A percentile compares a stretch with the other conserved stretches of the same genome.
Conservation (phyloP, 2,888 invertebrate species). For the Cataglyphis cursor region DNA sequence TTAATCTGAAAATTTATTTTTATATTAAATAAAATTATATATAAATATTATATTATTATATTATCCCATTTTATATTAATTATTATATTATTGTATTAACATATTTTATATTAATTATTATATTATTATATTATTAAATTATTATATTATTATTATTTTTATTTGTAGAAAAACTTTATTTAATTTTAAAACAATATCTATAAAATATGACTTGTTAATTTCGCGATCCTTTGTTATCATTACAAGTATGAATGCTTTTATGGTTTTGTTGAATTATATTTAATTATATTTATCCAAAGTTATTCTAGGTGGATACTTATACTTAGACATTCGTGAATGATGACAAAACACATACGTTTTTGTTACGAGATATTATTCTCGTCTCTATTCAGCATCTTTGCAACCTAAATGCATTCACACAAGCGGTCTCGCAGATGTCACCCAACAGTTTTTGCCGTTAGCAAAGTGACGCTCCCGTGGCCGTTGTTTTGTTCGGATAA, state of each 20-base stretch:
- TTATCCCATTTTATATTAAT: too few species aligned
- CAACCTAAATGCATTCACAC: conserved; percentile 24
- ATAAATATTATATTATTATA: too few species aligned
- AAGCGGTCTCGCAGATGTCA: conserved; percentile 8
- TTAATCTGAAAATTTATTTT: too few species aligned
- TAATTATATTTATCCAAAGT: neutral
- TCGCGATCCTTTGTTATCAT: neutral
- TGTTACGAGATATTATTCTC: conserved; percentile 25
- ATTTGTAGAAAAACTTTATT: neutral
- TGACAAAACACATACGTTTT: conserved; percentile 11
- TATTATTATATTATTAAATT: too few species aligned
- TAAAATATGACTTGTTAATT: neutral
- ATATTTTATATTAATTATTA: too few species aligned
- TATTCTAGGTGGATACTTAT: neutral
- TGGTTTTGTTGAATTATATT: conserved; percentile 6
- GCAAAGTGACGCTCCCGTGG: conserved; percentile 12
- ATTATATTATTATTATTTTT: neutral
- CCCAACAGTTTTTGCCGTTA: conserved; percentile 12
- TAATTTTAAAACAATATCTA: neutral
- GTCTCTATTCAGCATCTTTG: conserved; percentile 34
- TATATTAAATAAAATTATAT: too few species aligned
- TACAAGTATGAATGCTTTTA: neutral
- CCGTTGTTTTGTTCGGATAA: conserved; percentile 27
- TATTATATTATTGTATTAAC: too few species aligned
- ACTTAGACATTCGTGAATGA: neutral